phyloP scores from a whole-genome alignment of 1,140 invertebrate genomes.

The Pachyrhynchus sulphureomaculatus region DNA sequence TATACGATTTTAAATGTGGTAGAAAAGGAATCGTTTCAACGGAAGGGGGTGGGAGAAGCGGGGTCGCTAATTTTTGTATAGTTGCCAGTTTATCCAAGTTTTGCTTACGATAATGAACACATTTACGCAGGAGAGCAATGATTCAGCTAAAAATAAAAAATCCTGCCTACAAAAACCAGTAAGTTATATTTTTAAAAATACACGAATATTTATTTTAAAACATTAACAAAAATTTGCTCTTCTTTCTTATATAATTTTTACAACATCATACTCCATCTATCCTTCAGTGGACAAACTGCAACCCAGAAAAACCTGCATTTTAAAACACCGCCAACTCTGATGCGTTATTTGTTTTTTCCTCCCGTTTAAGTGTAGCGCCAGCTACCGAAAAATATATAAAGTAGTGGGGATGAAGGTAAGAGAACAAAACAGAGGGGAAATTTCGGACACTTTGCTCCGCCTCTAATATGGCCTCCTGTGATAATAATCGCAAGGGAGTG shows the following conservation, averaged over 20 bases:
- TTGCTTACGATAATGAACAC: no score
- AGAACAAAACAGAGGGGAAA: slow-evolving; percentile 10
- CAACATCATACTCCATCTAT: slow-evolving; percentile 12
- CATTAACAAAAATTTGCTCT: no score
- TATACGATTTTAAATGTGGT: no score
- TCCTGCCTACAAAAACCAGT: no score
- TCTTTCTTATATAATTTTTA: background rate
- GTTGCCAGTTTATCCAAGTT: no score
- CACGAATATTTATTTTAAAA: no score
- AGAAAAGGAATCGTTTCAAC: no score
- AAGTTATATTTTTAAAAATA: no score
- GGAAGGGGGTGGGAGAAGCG: no score
- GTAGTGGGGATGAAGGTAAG: slow-evolving; percentile 22
- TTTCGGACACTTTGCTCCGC: slow-evolving; percentile 36
- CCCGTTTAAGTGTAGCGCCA: slow-evolving; percentile 34
- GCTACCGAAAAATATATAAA: slow-evolving; percentile 40
- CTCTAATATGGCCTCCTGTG: slow-evolving; percentile 48
- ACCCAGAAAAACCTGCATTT: slow-evolving; percentile 6
- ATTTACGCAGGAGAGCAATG: no score
- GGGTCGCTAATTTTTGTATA: no score
- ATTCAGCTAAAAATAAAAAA: no score
- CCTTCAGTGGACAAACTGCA: background rate
- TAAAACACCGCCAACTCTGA: slow-evolving; percentile 9
- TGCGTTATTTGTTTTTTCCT: slow-evolving; percentile 43
- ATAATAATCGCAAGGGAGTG: slow-evolving; percentile 45